Evolutionary conservation across 1,140 invertebrate genomes (phyloP).

Genomic region (Olivierus martensii): DNA sequence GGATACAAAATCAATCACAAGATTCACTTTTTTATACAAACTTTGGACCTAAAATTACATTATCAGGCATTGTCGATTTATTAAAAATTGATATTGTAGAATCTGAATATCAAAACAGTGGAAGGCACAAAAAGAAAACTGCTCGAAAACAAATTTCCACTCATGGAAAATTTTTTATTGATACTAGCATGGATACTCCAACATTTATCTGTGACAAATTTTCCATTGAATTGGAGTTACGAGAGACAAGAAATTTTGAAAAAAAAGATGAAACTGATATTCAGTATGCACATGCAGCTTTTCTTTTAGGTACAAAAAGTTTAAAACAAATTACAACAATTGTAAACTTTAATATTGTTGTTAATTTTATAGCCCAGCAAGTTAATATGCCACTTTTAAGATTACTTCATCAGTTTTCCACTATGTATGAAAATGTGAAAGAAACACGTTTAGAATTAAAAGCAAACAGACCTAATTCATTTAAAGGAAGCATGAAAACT

Average conservation of each 20-base stretch:
- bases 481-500: slow-evolving; percentile 11
- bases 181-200: slow-evolving; percentile 48
- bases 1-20: slow-evolving; percentile 55
- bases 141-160: slow-evolving; percentile 4
- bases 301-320: slow-evolving; percentile 15
- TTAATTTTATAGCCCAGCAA: slow-evolving; percentile 75
- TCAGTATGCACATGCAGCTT: neutral
- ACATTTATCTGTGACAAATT: slow-evolving; percentile 87
- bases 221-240: slow-evolving; percentile 70
- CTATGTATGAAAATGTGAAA: slow-evolving; percentile 95
- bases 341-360: slow-evolving; percentile 71
- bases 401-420: slow-evolving; percentile 87
- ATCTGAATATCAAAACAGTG: slow-evolving; percentile 29
- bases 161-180: slow-evolving; percentile 18
- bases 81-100: slow-evolving; percentile 90
- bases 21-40: slow-evolving; percentile 51
- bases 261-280: slow-evolving; percentile 8
- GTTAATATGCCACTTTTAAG: slow-evolving; percentile 89
- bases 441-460: slow-evolving; percentile 77
- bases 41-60: slow-evolving; percentile 74
- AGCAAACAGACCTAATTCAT: slow-evolving; percentile 39
- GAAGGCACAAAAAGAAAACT: slow-evolving; percentile 10
- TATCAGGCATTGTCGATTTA: slow-evolving; percentile 70
- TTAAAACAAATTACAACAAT: slow-evolving; percentile 69
- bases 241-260: slow-evolving; percentile 37